Conservation (phyloP, 2,113 vertebrate genomes). For the Odocoileus virginianus region DNA sequence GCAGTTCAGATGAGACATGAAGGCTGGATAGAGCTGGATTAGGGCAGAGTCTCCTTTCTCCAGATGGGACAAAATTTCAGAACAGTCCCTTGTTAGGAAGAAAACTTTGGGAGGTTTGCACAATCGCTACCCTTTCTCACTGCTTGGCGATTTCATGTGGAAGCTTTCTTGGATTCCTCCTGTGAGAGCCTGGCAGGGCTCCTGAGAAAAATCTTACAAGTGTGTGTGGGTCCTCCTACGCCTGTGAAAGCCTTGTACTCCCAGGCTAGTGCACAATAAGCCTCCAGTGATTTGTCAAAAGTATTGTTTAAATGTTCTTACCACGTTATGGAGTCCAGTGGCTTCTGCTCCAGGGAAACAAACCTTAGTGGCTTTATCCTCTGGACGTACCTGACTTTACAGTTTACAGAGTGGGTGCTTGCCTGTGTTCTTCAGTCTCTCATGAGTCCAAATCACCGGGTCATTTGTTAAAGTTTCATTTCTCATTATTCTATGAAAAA, state of each 20-base stretch:
- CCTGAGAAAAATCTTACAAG: background rate
- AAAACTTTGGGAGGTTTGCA: background rate
- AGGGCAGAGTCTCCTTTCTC: background rate
- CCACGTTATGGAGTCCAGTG: background rate
- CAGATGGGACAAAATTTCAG: background rate
- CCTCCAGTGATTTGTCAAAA: background rate
- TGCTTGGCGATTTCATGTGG: background rate
- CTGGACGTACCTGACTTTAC: background rate
- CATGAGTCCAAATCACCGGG: background rate
- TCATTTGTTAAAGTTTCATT: background rate
- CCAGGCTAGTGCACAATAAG: background rate
- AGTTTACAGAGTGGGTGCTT: background rate
- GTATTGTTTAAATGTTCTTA: background rate
- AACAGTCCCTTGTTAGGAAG: background rate
- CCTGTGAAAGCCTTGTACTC: background rate
- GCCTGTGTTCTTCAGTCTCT: background rate
- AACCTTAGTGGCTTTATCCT: background rate
- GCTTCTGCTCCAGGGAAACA: background rate
- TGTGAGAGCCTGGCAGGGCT: background rate
- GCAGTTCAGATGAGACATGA: background rate
- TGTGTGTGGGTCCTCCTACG: fast-evolving
- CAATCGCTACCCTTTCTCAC: background rate
- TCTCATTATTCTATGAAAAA: background rate
- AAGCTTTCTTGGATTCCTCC: background rate
- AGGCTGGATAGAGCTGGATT: background rate